phyloP scores from a whole-genome alignment of 2,797 vertebrate species.

The Aeoliscus strigatus region DNA sequence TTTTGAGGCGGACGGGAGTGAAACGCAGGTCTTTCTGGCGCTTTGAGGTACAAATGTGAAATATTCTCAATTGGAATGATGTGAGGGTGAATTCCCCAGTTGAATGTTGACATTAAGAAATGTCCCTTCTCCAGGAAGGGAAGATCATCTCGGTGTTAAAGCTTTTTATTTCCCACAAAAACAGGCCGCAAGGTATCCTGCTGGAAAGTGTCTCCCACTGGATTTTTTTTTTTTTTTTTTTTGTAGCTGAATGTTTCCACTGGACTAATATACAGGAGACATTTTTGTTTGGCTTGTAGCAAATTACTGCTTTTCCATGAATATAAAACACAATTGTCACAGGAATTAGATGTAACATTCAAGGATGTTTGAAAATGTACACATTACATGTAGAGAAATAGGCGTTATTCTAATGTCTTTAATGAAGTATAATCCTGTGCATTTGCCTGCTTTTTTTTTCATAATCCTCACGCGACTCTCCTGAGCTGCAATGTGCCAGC shows the following conservation, averaged over 20 bases:
- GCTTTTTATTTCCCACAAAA: conserved; percentile 54
- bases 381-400: too few relatives aligned
- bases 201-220: conserved; percentile 35
- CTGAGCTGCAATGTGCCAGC: too few relatives aligned
- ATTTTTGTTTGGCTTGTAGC: conserved; percentile 41
- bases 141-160: conserved; percentile 26
- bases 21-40: too few relatives aligned
- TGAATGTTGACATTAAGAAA: conserved; percentile 21
- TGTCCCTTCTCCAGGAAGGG: conserved; percentile 18
- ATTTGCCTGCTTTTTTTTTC: too few relatives aligned
- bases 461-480: too few relatives aligned
- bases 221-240: conserved; percentile 26
- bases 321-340: conserved; percentile 38
- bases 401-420: too few relatives aligned
- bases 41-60: conserved; percentile 26
- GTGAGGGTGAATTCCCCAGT: conserved; percentile 14
- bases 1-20: too few relatives aligned
- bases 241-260: conserved; percentile 40
- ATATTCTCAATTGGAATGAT: conserved; percentile 26
- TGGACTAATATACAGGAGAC: conserved; percentile 49
- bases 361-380: too few relatives aligned
- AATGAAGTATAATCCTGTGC: too few relatives aligned
- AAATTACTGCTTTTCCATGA: conserved; percentile 44
- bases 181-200: conserved; percentile 48
- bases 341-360: conserved; percentile 35